Base-by-base conservation (phyloP, 2,888 invertebrate species). In the Cataglyphis livida region DNA sequence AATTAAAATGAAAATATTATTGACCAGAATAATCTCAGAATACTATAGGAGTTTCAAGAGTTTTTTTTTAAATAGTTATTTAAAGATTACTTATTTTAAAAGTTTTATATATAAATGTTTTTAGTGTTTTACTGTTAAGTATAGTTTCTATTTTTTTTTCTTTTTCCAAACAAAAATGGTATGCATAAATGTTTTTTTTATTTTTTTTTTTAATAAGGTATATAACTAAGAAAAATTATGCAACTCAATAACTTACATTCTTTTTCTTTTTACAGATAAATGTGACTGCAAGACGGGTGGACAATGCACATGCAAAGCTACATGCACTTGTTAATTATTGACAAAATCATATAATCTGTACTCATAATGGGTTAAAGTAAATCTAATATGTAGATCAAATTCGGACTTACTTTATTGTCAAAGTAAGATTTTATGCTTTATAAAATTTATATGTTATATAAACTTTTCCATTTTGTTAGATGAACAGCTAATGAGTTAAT, bases 221-320 rank as follows among this genome's bases (percentile, higher is more conserved):
- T n/a, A 18, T 66, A 12, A 3, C 9, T 32, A 32, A 4, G 70
- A 4, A 35, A 28, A 18, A 54, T 65, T 73, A 61, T 32, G 6
- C 4, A n/a, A 35, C 6, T 66, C 12, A n/a, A n/a, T 68, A 10
- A 18, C n/a, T 70, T 62, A 35, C 68, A 54, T 75, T 79, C 78
- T 82, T 61, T 51, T 86, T 82, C 54, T 48, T 86, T 9, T 92
- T 91, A 44, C 90, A 94, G 94, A 92, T 15, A 92, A 92, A 64
- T 94, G 94, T 85, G 64, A 70, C 59, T 94, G 94, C 83, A 91
- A 92, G 62, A 82, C 91, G 10, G 92, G 93, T 21, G 88, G 84
- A 65, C 74, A 89, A 6, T 91, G 91, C 25, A 0, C 15, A 12
- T 91, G 91, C 68, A 84, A 90, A 54, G 32, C 85, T 44, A 44